Percentiles rank a stretch among this genome's conserved stretches.
phyloP scores from a whole-genome alignment of 2,888 invertebrate genomes.

The Ennomos erosarius region DNA sequence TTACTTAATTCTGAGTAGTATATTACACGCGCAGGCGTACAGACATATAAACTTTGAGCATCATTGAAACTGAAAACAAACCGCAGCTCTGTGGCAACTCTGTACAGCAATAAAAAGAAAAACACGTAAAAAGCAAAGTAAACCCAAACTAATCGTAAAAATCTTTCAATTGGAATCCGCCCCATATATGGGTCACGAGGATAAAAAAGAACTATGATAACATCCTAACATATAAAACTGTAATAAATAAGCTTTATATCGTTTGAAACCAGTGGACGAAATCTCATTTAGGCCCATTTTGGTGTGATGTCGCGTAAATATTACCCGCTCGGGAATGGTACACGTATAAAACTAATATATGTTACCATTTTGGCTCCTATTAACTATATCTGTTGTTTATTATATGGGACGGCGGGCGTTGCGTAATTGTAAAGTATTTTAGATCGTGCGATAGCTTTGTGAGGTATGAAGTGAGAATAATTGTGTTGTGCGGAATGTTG shows the following conservation, averaged over 20 bases:
- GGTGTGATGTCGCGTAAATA: constrained; percentile 56
- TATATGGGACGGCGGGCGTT: constrained; percentile 14
- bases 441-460: constrained; percentile 22
- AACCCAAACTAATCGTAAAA: constrained; percentile 31
- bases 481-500: constrained; percentile 2
- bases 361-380: constrained; percentile 60
- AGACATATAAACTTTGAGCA: neutral
- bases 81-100: neutral
- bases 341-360: constrained; percentile 70
- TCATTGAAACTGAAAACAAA: constrained; percentile 17
- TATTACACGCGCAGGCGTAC: too few relatives aligned
- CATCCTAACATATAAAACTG: constrained; percentile 47
- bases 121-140: constrained; percentile 19
- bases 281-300: constrained; percentile 56
- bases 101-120: constrained; percentile 8
- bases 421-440: constrained; percentile 29
- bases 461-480: constrained; percentile 17
- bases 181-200: constrained; percentile 27
- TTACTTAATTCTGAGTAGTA: too few relatives aligned
- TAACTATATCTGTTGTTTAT: constrained; percentile 53
- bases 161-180: constrained; percentile 32
- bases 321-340: constrained; percentile 52
- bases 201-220: constrained; percentile 40
- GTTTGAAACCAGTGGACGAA: constrained; percentile 53
- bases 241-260: constrained; percentile 59